phyloP scores from a whole-genome alignment of 2,888 invertebrate species.

The Celastrina argiolus region DNA sequence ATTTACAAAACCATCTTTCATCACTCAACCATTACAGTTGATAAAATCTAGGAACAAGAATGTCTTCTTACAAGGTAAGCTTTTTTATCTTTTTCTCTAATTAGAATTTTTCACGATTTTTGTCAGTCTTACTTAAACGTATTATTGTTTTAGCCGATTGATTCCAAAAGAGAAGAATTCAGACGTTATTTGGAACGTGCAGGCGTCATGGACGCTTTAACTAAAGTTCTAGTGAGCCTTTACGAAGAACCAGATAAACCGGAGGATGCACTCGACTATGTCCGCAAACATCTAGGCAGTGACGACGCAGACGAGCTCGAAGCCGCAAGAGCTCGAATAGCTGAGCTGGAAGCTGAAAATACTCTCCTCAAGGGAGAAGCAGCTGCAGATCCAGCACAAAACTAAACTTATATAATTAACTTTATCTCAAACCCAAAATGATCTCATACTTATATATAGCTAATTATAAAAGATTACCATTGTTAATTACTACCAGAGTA shows the following conservation, averaged over 20 bases:
- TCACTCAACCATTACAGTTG: neutral
- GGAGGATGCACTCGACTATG: conserved; percentile 88
- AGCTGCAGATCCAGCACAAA: conserved; percentile 63
- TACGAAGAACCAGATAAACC: conserved; percentile 91
- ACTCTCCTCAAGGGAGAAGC: conserved; percentile 67
- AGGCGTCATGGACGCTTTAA: conserved; percentile 92
- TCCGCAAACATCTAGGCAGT: conserved; percentile 67
- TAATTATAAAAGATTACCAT: conserved; percentile 50
- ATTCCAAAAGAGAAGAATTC: conserved; percentile 92
- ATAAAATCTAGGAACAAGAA: conserved; percentile 30
- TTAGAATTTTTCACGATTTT: neutral
- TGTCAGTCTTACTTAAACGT: no score
- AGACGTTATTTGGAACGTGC: conserved; percentile 91
- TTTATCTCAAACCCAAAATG: conserved; percentile 37
- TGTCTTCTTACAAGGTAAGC: conserved; percentile 56
- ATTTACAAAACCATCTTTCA: no score
- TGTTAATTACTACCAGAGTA: conserved; percentile 51
- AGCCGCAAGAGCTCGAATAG: conserved; percentile 77
- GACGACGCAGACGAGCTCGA: conserved; percentile 76
- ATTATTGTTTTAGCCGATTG: conserved; percentile 79
- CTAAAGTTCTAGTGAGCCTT: conserved; percentile 88
- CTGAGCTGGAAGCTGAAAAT: conserved; percentile 80
- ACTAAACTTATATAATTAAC: conserved; percentile 50
- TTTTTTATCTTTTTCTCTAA: neutral
- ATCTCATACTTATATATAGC: conserved; percentile 43